Percentiles rank a stretch among this genome's conserved stretches.
These are phyloP conservation scores for Ptychadena robeensis DNA, from an alignment of 2,797 vertebrate species.

Conservation along the genomic window DNA sequence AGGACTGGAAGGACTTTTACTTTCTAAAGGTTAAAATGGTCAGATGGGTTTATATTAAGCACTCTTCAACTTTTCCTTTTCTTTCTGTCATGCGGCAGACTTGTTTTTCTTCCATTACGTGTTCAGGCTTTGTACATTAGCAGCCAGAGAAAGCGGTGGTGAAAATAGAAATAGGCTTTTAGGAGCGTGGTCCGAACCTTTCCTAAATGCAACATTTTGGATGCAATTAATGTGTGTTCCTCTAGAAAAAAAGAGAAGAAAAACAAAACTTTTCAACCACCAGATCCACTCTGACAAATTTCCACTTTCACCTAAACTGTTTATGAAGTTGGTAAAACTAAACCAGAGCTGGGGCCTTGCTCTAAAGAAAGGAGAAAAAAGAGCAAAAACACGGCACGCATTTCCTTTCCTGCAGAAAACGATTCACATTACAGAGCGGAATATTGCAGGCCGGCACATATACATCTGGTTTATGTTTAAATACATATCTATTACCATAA, in stretches of 20 bases:
- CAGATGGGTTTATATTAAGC: too few relatives aligned
- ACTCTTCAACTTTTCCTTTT: too few relatives aligned
- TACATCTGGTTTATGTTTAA: constrained; percentile 58
- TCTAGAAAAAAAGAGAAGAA: background rate
- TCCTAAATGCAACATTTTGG: constrained; percentile 6
- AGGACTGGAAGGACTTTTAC: too few relatives aligned
- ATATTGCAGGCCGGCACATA: background rate
- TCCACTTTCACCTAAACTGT: constrained; percentile 37
- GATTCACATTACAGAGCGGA: constrained; percentile 38
- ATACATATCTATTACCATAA: constrained; percentile 56
- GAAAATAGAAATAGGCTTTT: constrained; percentile 24
- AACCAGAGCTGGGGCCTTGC: constrained; percentile 21
- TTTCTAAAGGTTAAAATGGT: too few relatives aligned
- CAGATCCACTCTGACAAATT: constrained; percentile 50
- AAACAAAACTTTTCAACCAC: constrained; percentile 21
- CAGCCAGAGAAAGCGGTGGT: background rate
- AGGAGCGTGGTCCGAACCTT: background rate
- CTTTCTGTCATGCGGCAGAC: background rate
- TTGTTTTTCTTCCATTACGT: constrained; percentile 9
- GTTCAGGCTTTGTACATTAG: constrained; percentile 1
- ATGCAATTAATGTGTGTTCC: constrained; percentile 19
- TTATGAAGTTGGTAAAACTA: constrained; percentile 43
- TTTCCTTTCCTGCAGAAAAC: constrained; percentile 3
- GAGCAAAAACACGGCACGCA: constrained; percentile 34
- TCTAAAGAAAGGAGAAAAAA: constrained; percentile 9